phyloP scores from a whole-genome alignment of 2,797 vertebrate species.

The Botia almorhae region DNA sequence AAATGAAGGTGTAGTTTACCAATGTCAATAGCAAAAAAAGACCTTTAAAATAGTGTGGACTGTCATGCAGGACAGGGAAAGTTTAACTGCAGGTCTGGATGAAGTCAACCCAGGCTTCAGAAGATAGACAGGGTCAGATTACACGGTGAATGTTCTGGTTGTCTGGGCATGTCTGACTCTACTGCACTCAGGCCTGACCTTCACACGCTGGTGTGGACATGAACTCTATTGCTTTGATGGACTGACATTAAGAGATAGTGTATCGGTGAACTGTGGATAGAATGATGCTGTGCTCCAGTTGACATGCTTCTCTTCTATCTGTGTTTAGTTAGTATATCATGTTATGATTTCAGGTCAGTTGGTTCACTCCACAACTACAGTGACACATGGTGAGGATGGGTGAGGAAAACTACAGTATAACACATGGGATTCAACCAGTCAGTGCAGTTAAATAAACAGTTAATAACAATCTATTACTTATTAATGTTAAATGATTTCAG shows the following conservation, averaged over 20 bases:
- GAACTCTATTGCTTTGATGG: conserved; percentile 25
- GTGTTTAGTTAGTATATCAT: conserved; percentile 25
- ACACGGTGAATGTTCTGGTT: conserved; percentile 21
- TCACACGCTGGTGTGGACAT: conserved; percentile 42
- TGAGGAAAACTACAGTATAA: conserved; percentile 12
- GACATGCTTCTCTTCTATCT: conserved; percentile 12
- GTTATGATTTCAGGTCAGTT: conserved; percentile 23
- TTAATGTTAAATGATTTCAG: conserved; percentile 14
- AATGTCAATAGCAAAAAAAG: background rate
- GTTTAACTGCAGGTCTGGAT: conserved; percentile 31
- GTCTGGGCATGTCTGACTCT: conserved; percentile 25
- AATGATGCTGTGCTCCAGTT: conserved; percentile 25
- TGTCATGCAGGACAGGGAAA: conserved; percentile 23
- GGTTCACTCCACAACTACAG: conserved; percentile 14
- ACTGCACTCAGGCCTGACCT: conserved; percentile 31
- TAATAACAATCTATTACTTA: conserved; percentile 15
- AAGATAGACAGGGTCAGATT: conserved; percentile 26
- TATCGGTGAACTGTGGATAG: conserved; percentile 27
- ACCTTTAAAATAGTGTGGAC: conserved; percentile 6
- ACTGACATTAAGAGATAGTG: conserved; percentile 29
- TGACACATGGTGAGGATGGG: background rate
- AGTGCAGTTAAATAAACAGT: conserved; percentile 2
- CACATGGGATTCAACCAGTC: background rate
- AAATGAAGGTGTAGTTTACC: background rate
- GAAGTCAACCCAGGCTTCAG: conserved; percentile 6